A percentile compares a stretch with the other conserved stretches of the same genome.
Conservation (phyloP, 2,113 vertebrate genomes). For the cattle (Bos taurus) region ARS-UCD2.0 NC_037343.1:66616001-66616500, state of each 20-base stretch:
- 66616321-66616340: not conserved
- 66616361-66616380: not conserved
- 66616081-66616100: not conserved
- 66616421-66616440: not conserved
- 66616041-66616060: not conserved
- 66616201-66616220: not conserved
- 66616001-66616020: not conserved
- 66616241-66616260: not conserved
- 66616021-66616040: not conserved
- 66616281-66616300: not conserved
- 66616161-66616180: not conserved
- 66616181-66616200: not conserved
- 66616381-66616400: not conserved
- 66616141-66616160: not conserved
- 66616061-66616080: not conserved
- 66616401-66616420: fast-evolving
- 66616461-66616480: not conserved
- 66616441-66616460: not conserved
- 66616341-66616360: not conserved
- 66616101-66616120: not conserved
- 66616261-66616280: not conserved
- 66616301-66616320: not conserved
- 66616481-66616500: not conserved
- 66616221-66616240: not conserved
- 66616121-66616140: not conserved